Base-by-base conservation (phyloP, 2,888 invertebrate genomes). In the Catocala sponsa region DNA sequence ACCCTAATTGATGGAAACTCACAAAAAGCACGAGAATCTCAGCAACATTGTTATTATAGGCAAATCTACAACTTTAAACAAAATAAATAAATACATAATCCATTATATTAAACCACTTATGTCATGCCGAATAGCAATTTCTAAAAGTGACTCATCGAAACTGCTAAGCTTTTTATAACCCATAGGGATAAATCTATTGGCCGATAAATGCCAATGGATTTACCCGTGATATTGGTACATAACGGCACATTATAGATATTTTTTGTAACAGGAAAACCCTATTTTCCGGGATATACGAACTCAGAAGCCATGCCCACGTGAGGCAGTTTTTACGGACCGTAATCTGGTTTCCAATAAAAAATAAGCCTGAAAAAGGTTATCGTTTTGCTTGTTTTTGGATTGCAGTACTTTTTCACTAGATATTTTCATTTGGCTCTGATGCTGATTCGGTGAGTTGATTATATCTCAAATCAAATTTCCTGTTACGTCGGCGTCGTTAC, bases 161-260 rank as follows among this genome's bases (percentile, higher is more conserved):
- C 12, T 38, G 50, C 50, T 12, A 50, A 50, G 35, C 12, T 13
- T 49, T 9, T n/a, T 46, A 12, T 50, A 35, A 35, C 12, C 50
- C 38, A 50, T 50, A 35, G 50, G 12, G 50, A 9, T 50, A 35
- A 50, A 38, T 50, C 50, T 13, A 50, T 50, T 12, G 35, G n/a
- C 50, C 35, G 35, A 38, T 38, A 38, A 38, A 38, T 38, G 35
- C 35, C 35, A 38, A 38, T 38, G 9, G 7, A 50, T 50, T 50
- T 50, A 50, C 33, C 32, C 50, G 38, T 35, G 35, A 35, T 50
- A 50, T 50, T 35, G 50, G 35, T 7, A 35, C 50, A 13, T 38
- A 50, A 50, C 12, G 50, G 6, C 12, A 12, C 35, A 50, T 50
- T 50, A 13, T 13, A 33, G 35, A 12, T 50, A 50, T 50, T 35